Percentiles rank a stretch among this genome's conserved stretches.
Evolutionary conservation across 53 echinoderm and acorn worm species (phyloP).

Genomic region (Glandiceps talaboti): DNA sequence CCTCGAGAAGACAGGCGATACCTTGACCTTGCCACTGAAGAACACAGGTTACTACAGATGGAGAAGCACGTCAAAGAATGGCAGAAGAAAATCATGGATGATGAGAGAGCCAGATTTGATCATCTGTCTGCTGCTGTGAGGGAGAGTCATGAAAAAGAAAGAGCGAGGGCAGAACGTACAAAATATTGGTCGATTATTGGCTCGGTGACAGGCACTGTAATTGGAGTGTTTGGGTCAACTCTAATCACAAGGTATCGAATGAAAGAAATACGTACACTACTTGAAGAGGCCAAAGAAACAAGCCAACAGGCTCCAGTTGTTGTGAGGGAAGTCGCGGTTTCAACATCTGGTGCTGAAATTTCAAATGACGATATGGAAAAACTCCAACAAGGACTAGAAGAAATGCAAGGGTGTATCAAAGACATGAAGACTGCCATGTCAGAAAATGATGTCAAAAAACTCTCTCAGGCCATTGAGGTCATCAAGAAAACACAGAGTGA

Average conservation of each 20-base stretch:
- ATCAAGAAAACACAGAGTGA: slow-evolving; percentile 30
- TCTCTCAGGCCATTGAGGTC: slow-evolving; percentile 13
- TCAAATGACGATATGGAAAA: not conserved
- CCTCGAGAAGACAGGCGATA: slow-evolving; percentile 83
- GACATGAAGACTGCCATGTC: slow-evolving; percentile 14
- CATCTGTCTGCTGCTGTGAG: slow-evolving; percentile 51
- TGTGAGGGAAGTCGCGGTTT: slow-evolving; percentile 19
- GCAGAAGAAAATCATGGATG: slow-evolving; percentile 20
- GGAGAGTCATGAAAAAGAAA: slow-evolving; percentile 79
- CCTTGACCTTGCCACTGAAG: slow-evolving; percentile 87
- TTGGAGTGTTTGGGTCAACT: slow-evolving; percentile 66
- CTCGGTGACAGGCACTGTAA: slow-evolving; percentile 52
- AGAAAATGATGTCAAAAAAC: not conserved
- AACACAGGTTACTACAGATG: slow-evolving; percentile 60
- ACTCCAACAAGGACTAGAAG: slow-evolving; percentile 10
- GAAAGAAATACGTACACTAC: slow-evolving; percentile 48
- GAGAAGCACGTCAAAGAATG: slow-evolving; percentile 54
- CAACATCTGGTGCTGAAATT: not conserved
- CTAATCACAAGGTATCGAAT: slow-evolving; percentile 52
- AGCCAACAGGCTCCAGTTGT: slow-evolving; percentile 19
- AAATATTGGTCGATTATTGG: slow-evolving; percentile 90
- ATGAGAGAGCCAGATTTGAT: slow-evolving; percentile 60
- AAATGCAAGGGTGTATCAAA: slow-evolving; percentile 16
- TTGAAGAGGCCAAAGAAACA: slow-evolving; percentile 45
- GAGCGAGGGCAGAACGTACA: slow-evolving; percentile 70